Evolutionary conservation across 2,888 invertebrate species (phyloP), one percentile per base, ranked within the genome.

Genomic region (Drosophila phalerata): DNA sequence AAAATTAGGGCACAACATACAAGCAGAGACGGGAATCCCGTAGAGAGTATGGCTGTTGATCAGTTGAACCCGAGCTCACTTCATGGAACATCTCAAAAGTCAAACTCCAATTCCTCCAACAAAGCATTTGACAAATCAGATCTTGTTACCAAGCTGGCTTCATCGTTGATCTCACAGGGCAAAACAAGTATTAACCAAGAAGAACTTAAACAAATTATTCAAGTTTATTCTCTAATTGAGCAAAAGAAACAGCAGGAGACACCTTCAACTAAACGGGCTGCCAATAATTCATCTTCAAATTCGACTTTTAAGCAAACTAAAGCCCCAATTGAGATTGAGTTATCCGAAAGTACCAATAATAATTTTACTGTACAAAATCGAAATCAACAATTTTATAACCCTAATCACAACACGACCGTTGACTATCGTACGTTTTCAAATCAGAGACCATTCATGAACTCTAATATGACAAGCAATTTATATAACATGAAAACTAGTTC

Each of bases 111-210:
- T 38, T 5, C 5, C 10, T 15, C 34, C 1, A 19, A 25, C 2
- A 58, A 81, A 25, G 53, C 51, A 8, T 9, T 15, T 88, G 92
- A 93, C 77, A 88, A 92, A 91, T 84, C 90, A 0, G 94, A 95
- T 15, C 93, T 94, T 38, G 96, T 96, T 45, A 95, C 95, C 1
- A 96, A 97, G 90, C 94, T 96, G 52, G 96, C 96, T 22, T 94
- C 95, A 0, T 96, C 96, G 11, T 93, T 97, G n/a, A 93, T 96
- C 11, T 95, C 96, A 3, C 96, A 97, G 92, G 97, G 97, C 32
- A 96, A 96, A 92, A 96, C 96, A 0, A 96, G 97, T 91, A 96
- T 97, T 10, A 95, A 96, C 6, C 95, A 96, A 53, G 95, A 95
- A 55, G 96, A 97, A 88, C 92, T 97, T 30, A 96, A 97, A 81